These are phyloP conservation scores for Microtus ochrogaster DNA, from an alignment of 2,113 vertebrate genomes.

Conservation along the genomic window DNA sequence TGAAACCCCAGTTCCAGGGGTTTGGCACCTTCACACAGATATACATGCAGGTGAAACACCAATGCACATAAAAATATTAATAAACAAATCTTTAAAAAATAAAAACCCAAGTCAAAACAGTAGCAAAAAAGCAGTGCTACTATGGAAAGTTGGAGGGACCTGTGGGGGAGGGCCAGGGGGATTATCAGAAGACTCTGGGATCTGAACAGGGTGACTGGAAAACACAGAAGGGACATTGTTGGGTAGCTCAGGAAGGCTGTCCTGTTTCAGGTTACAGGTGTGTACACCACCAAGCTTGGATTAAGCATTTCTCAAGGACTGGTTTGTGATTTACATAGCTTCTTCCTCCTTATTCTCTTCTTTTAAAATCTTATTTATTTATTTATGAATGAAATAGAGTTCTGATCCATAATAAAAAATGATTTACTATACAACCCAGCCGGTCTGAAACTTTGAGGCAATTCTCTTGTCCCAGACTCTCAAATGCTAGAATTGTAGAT, in stretches of 20 bases:
- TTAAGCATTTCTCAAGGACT: not conserved
- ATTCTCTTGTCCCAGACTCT: not conserved
- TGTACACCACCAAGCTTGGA: not conserved
- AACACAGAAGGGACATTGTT: not conserved
- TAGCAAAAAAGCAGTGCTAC: not conserved
- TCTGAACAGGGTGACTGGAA: not conserved
- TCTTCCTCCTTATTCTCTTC: not conserved
- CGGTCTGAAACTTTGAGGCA: not conserved
- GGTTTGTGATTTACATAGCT: not conserved
- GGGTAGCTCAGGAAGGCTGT: not conserved
- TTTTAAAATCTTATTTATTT: not conserved
- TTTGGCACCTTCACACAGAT: not conserved
- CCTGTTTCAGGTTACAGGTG: not conserved
- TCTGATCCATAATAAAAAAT: not conserved
- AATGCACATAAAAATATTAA: not conserved
- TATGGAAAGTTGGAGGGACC: not conserved
- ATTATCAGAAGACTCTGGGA: not conserved
- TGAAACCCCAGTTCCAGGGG: not conserved
- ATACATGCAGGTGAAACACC: not conserved
- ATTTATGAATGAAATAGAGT: not conserved
- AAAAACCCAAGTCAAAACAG: not conserved
- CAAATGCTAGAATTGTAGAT: not conserved
- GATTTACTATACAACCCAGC: not conserved
- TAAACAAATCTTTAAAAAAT: not conserved
- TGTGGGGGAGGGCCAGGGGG: not conserved